Percentiles rank a stretch among this genome's conserved stretches.
Evolutionary conservation across 2,797 vertebrate genomes (phyloP).

Genomic region (Myripristis murdjan): DNA sequence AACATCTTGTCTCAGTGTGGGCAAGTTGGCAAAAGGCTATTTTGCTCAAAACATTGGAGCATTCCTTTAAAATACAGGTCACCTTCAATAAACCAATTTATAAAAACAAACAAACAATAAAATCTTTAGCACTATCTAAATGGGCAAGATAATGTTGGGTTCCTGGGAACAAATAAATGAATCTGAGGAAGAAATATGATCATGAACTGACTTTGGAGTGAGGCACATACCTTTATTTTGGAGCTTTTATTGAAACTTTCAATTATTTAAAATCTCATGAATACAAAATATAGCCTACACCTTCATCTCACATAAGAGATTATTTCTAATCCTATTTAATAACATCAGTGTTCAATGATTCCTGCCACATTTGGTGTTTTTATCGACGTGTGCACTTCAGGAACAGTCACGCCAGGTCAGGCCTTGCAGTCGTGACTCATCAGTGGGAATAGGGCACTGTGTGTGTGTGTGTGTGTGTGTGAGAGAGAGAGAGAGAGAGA

Average conservation of each 20-base stretch:
- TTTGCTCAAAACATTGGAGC: too few relatives aligned
- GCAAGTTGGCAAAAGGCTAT: too few relatives aligned
- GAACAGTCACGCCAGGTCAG: slow-evolving; percentile 59
- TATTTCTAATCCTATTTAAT: background rate
- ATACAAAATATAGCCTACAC: background rate
- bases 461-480: slow-evolving; percentile 36
- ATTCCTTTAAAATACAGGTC: background rate
- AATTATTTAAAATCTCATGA: background rate
- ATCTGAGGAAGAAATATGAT: background rate
- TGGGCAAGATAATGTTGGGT: background rate
- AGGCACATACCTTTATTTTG: too few relatives aligned
- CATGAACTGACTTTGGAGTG: background rate
- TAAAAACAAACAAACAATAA: too few relatives aligned
- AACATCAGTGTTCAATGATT: background rate
- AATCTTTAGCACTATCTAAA: background rate
- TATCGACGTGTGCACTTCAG: slow-evolving; percentile 11
- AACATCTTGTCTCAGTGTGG: too few relatives aligned
- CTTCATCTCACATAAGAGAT: background rate
- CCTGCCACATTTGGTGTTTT: background rate
- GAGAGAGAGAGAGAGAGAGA: slow-evolving; percentile 23
- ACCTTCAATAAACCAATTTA: too few relatives aligned
- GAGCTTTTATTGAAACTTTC: too few relatives aligned
- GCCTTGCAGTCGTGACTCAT: slow-evolving; percentile 50
- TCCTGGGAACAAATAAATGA: background rate
- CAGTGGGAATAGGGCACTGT: slow-evolving; percentile 55